These are phyloP conservation scores for Pterostichus madidus DNA, from an alignment of 2,888 invertebrate genomes.

Conservation along the genomic window DNA sequence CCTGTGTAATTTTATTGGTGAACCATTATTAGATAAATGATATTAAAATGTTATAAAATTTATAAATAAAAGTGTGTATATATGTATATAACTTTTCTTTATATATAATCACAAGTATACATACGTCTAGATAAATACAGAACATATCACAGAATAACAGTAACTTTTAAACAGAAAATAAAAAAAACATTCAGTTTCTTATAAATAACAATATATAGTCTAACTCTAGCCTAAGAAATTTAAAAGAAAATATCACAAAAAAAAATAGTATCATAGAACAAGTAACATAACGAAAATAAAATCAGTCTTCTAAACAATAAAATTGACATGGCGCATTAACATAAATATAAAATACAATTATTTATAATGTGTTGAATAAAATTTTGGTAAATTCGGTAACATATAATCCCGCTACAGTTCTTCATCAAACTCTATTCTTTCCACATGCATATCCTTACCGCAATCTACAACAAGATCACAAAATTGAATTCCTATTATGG, in stretches of 20 bases:
- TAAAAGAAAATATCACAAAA: too few species aligned
- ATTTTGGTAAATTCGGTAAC: not conserved
- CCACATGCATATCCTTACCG: slow-evolving; percentile 4
- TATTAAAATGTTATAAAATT: not conserved
- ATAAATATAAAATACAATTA: not conserved
- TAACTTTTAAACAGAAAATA: too few species aligned
- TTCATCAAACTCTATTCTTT: slow-evolving; percentile 1
- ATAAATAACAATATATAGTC: too few species aligned
- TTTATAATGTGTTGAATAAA: not conserved
- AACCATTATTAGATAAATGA: slow-evolving; percentile 9
- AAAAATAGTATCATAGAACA: too few species aligned
- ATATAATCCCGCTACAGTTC: not conserved
- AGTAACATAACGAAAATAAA: not conserved
- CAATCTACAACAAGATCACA: slow-evolving; percentile 17
- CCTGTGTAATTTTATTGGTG: not conserved
- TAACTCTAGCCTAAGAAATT: too few species aligned
- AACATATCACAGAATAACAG: too few species aligned
- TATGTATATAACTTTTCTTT: not conserved
- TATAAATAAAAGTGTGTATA: not conserved
- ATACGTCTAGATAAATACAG: not conserved
- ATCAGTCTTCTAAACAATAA: too few species aligned
- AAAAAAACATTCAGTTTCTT: too few species aligned
- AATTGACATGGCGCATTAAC: too few species aligned
- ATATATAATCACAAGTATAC: not conserved
- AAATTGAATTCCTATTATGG: slow-evolving; percentile 2